phyloP scores from a whole-genome alignment of 2,113 vertebrate species.

The Chaetodon trifascialis region DNA sequence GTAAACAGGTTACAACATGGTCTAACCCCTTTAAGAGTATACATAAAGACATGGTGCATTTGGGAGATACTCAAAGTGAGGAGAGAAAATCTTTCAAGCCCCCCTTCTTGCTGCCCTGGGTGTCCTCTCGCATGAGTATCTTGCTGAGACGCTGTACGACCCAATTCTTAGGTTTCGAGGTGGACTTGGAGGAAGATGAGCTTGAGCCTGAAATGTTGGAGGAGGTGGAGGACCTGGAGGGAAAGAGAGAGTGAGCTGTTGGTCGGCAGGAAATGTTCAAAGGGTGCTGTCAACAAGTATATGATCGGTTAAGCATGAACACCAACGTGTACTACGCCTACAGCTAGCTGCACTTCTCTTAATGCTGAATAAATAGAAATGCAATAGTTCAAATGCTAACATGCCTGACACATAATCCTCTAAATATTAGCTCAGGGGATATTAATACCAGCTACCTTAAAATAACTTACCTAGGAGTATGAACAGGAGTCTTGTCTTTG shows the following conservation, averaged over 20 bases:
- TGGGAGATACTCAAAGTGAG: slow-evolving; percentile 84
- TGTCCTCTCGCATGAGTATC: slow-evolving; percentile 88
- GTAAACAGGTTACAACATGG: slow-evolving; percentile 42
- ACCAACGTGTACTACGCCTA: slow-evolving; percentile 1
- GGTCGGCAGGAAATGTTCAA: slow-evolving; percentile 39
- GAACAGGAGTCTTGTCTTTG: slow-evolving; percentile 69
- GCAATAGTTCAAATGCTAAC: slow-evolving; percentile 10
- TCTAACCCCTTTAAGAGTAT: slow-evolving; percentile 9
- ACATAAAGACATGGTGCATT: slow-evolving; percentile 30
- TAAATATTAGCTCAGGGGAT: slow-evolving; percentile 7
- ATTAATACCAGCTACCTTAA: slow-evolving; percentile 25
- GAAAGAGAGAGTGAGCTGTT: slow-evolving; percentile 3
- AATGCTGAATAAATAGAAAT: slow-evolving; percentile 53
- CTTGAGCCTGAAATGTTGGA: slow-evolving; percentile 75
- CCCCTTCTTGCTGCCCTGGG: slow-evolving; percentile 83
- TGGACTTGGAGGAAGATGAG: slow-evolving; percentile 79
- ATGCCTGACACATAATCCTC: slow-evolving; percentile 13
- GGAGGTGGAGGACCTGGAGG: slow-evolving; percentile 66
- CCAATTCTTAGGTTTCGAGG: slow-evolving; percentile 84
- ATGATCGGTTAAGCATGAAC: slow-evolving; percentile 2
- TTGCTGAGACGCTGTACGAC: slow-evolving; percentile 90
- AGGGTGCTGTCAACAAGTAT: slow-evolving; percentile 25
- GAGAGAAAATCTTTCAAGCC: slow-evolving; percentile 92
- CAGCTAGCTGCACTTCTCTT: background rate
- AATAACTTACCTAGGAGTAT: slow-evolving; percentile 71